Conservation (phyloP, 1,140 invertebrate species). For the Aleiodes sp. region DNA sequence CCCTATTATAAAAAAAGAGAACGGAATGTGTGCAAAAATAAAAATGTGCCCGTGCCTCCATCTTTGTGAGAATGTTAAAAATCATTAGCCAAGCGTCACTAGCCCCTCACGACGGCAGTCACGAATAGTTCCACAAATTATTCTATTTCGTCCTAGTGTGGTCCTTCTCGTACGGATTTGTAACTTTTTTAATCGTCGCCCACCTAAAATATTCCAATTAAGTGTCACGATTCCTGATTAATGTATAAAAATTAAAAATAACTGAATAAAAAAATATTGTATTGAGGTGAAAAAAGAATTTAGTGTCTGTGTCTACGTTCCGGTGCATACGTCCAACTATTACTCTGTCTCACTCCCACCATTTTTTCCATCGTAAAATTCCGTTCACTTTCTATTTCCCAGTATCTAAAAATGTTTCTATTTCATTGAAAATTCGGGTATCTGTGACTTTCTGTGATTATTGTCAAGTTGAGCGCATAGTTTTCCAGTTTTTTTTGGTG, state of each 20-base stretch:
- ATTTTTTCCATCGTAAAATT: neutral
- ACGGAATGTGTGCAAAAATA: too few relatives aligned
- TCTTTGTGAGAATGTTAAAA: too few relatives aligned
- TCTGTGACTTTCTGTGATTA: neutral
- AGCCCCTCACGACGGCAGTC: neutral
- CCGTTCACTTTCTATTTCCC: slow-evolving; percentile 3
- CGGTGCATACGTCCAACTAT: neutral
- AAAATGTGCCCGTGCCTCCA: too few relatives aligned
- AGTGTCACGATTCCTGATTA: neutral
- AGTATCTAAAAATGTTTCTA: neutral
- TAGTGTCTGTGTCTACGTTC: neutral
- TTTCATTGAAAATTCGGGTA: neutral
- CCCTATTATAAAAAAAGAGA: too few relatives aligned
- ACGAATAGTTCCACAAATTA: neutral
- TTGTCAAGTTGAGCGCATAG: too few relatives aligned
- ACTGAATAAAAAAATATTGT: neutral
- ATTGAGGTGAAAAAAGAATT: neutral
- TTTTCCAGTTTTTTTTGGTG: too few relatives aligned
- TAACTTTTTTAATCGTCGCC: neutral
- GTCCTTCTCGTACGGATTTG: neutral
- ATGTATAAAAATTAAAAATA: neutral
- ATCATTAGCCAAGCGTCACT: neutral
- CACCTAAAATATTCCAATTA: neutral
- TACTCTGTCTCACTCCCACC: neutral
- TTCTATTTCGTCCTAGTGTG: neutral